Conservation (phyloP, 2,113 vertebrate genomes). For the Eurystomus gularis region DNA sequence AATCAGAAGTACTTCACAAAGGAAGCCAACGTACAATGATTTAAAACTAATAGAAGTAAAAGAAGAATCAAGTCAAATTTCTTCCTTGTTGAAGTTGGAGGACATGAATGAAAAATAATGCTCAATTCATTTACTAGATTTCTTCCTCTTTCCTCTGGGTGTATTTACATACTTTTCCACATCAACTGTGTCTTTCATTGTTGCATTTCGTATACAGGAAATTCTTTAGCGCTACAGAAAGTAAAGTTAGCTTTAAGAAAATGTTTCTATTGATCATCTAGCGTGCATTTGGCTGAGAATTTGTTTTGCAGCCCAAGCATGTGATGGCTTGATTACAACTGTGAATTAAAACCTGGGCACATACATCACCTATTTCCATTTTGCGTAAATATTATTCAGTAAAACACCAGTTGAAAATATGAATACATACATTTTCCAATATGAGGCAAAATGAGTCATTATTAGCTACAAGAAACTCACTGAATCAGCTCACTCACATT, state of each 20-base stretch:
- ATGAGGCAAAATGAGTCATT: neutral
- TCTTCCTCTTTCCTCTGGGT: neutral
- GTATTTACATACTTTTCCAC: neutral
- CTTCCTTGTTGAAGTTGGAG: neutral
- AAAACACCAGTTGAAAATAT: neutral
- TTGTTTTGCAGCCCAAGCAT: neutral
- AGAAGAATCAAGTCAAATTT: neutral
- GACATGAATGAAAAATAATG: neutral
- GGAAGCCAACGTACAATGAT: neutral
- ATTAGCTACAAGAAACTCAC: neutral
- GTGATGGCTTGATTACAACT: neutral
- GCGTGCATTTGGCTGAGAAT: neutral
- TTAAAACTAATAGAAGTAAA: neutral
- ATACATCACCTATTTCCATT: neutral
- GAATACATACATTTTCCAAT: neutral
- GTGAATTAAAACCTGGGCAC: neutral
- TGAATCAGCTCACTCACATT: neutral
- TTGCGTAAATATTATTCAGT: neutral
- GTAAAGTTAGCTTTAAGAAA: neutral
- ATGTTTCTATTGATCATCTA: neutral
- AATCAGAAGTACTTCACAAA: neutral
- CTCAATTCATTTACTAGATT: neutral
- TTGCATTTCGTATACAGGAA: neutral
- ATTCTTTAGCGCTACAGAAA: neutral
- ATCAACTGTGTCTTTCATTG: neutral